phyloP scores from a whole-genome alignment of 2,797 vertebrate species.

The Crypturellus tataupa region DNA sequence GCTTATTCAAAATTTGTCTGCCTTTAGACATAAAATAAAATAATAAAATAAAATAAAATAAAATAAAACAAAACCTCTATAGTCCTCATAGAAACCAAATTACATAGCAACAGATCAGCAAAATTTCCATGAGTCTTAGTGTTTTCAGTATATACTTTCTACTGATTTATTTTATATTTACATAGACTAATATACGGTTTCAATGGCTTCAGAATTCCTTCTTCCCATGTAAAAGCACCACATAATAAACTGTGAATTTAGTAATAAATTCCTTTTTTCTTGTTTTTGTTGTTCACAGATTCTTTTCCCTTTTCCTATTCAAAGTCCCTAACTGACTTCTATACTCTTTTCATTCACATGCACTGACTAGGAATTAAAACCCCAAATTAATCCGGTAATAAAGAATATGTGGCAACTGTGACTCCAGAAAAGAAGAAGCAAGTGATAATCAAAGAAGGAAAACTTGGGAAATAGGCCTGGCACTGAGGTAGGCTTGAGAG shows the following conservation, averaged over 20 bases:
- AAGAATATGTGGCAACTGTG: not conserved
- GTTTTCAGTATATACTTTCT: not conserved
- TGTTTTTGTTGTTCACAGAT: not conserved
- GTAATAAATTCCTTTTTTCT: not conserved
- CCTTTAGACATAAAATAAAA: not conserved
- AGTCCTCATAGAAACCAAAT: slow-evolving; percentile 48
- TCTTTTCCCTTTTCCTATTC: not conserved
- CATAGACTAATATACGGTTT: not conserved
- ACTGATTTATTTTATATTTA: slow-evolving; percentile 46
- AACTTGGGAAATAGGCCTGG: not conserved
- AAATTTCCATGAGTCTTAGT: not conserved
- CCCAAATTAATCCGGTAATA: not conserved
- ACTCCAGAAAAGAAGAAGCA: not conserved
- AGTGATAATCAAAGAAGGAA: not conserved
- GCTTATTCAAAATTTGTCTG: slow-evolving; percentile 8
- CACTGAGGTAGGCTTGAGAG: not conserved
- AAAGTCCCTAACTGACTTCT: not conserved
- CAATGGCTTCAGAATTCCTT: slow-evolving; percentile 8
- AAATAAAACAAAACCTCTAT: not conserved
- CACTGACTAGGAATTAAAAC: not conserved
- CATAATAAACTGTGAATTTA: not conserved
- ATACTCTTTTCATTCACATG: not conserved
- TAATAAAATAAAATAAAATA: not conserved
- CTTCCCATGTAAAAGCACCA: not conserved
- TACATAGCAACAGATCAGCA: slow-evolving; percentile 38